Evolutionary conservation across 2,888 invertebrate species (phyloP).

Genomic region (Lissonota sp.): DNA sequence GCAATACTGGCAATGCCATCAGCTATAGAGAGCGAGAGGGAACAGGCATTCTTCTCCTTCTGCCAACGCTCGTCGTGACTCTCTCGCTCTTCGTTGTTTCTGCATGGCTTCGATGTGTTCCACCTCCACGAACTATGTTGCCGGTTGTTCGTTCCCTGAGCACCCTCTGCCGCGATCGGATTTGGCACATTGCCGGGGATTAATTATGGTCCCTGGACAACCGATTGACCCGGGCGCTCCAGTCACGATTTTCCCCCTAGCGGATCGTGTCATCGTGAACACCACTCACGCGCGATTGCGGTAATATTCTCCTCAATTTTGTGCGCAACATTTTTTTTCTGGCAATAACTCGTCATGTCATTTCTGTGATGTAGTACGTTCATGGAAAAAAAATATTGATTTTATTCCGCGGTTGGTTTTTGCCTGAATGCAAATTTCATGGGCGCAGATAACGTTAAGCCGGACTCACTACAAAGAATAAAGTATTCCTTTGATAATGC

Average conservation of each 20-base stretch:
- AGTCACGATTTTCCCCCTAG: conserved; percentile 54
- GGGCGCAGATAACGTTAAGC: neutral
- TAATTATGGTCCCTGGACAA: conserved; percentile 65
- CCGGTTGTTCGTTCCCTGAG: too few relatives aligned
- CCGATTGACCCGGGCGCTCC: conserved; percentile 51
- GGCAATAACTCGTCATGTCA: neutral
- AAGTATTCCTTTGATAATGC: neutral
- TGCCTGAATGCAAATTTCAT: neutral
- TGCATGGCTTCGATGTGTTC: conserved; percentile 1
- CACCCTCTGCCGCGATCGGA: conserved; percentile 15
- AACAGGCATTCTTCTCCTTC: too few relatives aligned
- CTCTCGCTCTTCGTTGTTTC: conserved; percentile 27
- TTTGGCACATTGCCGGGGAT: conserved; percentile 66
- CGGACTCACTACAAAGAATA: neutral
- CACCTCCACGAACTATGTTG: too few relatives aligned
- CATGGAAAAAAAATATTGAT: neutral
- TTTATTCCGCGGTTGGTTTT: neutral
- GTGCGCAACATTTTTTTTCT: conserved; percentile 24
- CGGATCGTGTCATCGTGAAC: conserved; percentile 1
- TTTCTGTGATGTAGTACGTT: neutral
- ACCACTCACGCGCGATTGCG: conserved; percentile 23
- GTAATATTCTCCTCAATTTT: conserved; percentile 37
- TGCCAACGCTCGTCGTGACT: conserved; percentile 5
- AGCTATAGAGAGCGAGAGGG: too few relatives aligned
- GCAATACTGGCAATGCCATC: too few relatives aligned